phyloP scores from a whole-genome alignment of 1,140 invertebrate species.

The Zaprionus taronus region DNA sequence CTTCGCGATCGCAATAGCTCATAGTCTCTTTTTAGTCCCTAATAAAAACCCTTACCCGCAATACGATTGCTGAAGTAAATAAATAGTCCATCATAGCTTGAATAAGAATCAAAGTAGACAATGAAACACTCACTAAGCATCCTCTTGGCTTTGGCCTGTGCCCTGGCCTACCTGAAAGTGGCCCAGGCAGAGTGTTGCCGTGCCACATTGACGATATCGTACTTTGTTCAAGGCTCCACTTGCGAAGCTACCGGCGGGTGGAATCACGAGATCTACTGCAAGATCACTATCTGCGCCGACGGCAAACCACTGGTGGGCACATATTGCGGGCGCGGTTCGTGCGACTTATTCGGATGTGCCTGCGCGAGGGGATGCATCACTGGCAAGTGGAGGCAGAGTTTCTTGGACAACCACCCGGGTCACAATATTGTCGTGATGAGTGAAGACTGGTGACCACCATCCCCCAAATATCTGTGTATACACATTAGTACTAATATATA shows the following conservation, averaged over 20 bases:
- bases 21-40: no score
- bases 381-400: conserved; percentile 12
- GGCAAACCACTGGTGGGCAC: conserved; percentile 3
- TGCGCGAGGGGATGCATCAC: conserved; percentile 11
- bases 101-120: no score
- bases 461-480: no score
- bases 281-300: conserved; percentile 18
- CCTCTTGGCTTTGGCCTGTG: neutral
- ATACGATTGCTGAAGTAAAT: no score
- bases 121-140: no score
- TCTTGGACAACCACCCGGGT: neutral
- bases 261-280: neutral
- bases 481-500: no score
- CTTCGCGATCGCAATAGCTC: no score
- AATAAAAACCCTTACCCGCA: no score
- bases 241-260: conserved; percentile 1
- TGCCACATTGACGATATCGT: neutral
- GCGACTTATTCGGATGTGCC: conserved; percentile 10
- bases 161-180: neutral
- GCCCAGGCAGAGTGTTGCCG: conserved; percentile 12
- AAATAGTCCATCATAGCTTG: no score
- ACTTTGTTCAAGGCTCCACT: neutral
- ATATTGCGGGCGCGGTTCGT: conserved; percentile 11
- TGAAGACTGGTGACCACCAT: no score
- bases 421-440: no score